phyloP scores from a whole-genome alignment of 2,797 vertebrate species.

The Yasuhikotakia modesta region DNA sequence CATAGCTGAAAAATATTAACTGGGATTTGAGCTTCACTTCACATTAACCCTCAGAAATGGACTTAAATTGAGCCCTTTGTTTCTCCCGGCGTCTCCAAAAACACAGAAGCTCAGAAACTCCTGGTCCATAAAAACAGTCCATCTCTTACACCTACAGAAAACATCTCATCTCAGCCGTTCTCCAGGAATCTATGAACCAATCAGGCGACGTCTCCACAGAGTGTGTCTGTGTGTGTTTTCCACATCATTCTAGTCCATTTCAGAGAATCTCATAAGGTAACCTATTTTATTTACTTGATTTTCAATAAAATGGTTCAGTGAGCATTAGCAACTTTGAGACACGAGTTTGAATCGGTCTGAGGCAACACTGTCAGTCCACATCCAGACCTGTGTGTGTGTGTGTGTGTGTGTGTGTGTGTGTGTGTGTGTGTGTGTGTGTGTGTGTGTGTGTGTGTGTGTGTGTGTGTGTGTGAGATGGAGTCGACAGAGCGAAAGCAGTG shows the following conservation, averaged over 20 bases:
- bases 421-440: constrained; percentile 27
- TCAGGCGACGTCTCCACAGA: constrained; percentile 44
- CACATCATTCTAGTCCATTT: constrained; percentile 88
- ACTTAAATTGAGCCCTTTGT: constrained; percentile 66
- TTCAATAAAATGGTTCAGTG: constrained; percentile 98
- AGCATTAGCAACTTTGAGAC: constrained; percentile 91
- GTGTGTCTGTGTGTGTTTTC: constrained; percentile 73
- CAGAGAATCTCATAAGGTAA: constrained; percentile 86
- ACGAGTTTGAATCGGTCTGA: constrained; percentile 89
- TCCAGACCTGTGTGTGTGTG: constrained; percentile 68
- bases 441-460: constrained; percentile 39
- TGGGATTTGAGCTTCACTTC: constrained; percentile 28
- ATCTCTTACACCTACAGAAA: constrained; percentile 67
- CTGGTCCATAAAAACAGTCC: constrained; percentile 70
- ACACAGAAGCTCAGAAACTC: constrained; percentile 78
- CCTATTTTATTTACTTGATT: constrained; percentile 98
- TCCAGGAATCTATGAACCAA: constrained; percentile 54
- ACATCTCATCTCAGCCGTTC: constrained; percentile 57
- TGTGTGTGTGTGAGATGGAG: constrained; percentile 51
- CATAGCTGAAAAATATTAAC: constrained; percentile 43
- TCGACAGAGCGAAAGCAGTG: constrained; percentile 48
- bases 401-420: constrained; percentile 39
- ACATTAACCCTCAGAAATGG: constrained; percentile 47
- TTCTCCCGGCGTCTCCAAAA: constrained; percentile 75
- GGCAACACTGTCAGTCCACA: constrained; percentile 81